Evolutionary conservation across 2,888 invertebrate genomes (phyloP), one percentile per base, ranked within the genome.

Genomic region (Lepidocyrtinus sp.): DNA sequence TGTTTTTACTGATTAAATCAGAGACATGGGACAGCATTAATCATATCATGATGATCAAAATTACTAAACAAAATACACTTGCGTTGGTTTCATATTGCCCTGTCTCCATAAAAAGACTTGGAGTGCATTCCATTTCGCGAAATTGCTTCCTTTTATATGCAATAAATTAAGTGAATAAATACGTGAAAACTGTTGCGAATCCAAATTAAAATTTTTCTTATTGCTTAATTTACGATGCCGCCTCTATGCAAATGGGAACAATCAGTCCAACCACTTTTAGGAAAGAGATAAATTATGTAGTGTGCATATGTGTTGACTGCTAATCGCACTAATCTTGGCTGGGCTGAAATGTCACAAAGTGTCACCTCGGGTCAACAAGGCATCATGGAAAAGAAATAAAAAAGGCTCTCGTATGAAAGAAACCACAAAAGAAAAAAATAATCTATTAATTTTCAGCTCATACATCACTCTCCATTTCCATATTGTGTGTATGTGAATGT

Each of bases 231-330:
- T 55, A 70, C 25, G 72, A 22, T 9, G 25, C 27, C 17, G 50
- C 26, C 19, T n/a, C 17, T 24, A 22, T 15, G 2, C 45, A 15
- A 27, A 67, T 17, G 36, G 19, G 67, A 17, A 17, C 45, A 67
- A 45, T 25, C 24, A 26, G 17, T 7, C 46, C 62, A 24, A 45
- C n/a, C n/a, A n/a, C n/a, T n/a, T n/a, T n/a, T n/a, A 61, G 22
- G 64, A 71, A 63, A 36, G 36, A 69, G 36, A 77, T 77, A 73
- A 79, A 79, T 79, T 79, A 79, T 79, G 17, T 64, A 65, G n/a
- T 79, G 73, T 68, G 78, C 73, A 27, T 67, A 79, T 63, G 78
- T 79, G 78, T 79, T 79, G 78, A 79, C 69, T 79, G 78, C 36
- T 73, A 79, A 79, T 79, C 78, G 68, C 72, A 72, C 78, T 68